These are phyloP conservation scores for Ibycter americanus DNA, from an alignment of 2,797 vertebrate species.

Conservation along the genomic window DNA sequence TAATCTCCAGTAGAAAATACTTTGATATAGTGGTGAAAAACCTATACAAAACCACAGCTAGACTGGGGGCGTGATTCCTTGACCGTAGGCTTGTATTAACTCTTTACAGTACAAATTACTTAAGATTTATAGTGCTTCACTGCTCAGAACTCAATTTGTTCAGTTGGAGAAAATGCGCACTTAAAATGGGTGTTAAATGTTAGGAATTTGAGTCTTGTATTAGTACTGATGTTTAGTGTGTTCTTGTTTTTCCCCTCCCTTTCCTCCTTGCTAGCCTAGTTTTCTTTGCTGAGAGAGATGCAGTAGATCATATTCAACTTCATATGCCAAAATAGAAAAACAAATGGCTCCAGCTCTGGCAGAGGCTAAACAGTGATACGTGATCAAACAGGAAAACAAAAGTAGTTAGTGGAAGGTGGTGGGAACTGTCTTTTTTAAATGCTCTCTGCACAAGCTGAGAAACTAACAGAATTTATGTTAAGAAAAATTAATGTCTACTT, in stretches of 20 bases:
- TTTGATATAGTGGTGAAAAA: neutral
- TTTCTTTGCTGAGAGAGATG: neutral
- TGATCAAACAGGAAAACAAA: neutral
- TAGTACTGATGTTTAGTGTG: neutral
- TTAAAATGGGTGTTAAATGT: accelerated
- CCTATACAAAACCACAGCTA: neutral
- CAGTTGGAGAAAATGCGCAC: accelerated
- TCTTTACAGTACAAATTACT: neutral
- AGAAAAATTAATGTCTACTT: neutral
- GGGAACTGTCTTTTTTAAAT: neutral
- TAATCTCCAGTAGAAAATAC: neutral
- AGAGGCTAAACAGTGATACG: neutral
- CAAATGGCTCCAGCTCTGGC: neutral
- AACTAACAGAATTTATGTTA: neutral
- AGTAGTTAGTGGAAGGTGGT: neutral
- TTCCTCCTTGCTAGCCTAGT: neutral
- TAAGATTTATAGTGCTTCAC: accelerated
- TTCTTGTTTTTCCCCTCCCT: neutral
- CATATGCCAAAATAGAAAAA: neutral
- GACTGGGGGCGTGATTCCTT: neutral
- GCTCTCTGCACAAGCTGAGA: neutral
- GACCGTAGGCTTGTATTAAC: neutral
- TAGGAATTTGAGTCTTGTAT: neutral
- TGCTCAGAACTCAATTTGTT: neutral
- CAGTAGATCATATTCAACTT: neutral